Evolutionary conservation across 2,888 invertebrate species (phyloP), one percentile per base, ranked within the genome.

Genomic region (Stictocephala bisonia): DNA sequence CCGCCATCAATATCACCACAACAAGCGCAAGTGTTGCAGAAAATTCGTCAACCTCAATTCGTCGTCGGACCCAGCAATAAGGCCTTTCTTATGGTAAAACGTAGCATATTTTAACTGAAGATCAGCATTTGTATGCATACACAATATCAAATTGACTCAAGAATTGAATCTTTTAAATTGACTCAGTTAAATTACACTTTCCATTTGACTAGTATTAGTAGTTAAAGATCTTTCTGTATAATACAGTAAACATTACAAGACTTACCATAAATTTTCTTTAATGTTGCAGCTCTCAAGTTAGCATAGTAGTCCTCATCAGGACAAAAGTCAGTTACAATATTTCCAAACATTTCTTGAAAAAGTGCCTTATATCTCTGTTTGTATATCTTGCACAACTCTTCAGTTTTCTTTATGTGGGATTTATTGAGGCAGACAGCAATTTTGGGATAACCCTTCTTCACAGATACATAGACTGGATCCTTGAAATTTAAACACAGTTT

Each of bases 211-310:
- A n/a, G n/a, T n/a, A n/a, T n/a, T n/a, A n/a, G n/a, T n/a, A n/a
- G n/a, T n/a, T n/a, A n/a, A n/a, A n/a, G n/a, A n/a, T n/a, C n/a
- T n/a, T n/a, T n/a, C n/a, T n/a, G n/a, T n/a, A 13, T 4, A 9
- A 31, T n/a, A 20, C n/a, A 15, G 7, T 15, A 9, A 9, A 31
- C 7, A 31, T 9, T 6, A 31, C 35, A 31, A 2, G 2, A 51
- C 13, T 48, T 31, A 71, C 71, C 71, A 50, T 50, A 64, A 18
- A 71, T 50, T 48, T 48, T 26, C 7, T 58, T 26, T 18, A 64
- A 20, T 0, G 64, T 31, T 50, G 60, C 48, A 29, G 60, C 71
- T 31, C 58, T 60, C n/a, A 26, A 50, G 13, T 18, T 41, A n/a
- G 68, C 48, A 29, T 31, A 68, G 31, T 31, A 50, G 7, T 29